phyloP scores from a whole-genome alignment of 2,888 invertebrate species.

The Nematopogon swammerdamellus region DNA sequence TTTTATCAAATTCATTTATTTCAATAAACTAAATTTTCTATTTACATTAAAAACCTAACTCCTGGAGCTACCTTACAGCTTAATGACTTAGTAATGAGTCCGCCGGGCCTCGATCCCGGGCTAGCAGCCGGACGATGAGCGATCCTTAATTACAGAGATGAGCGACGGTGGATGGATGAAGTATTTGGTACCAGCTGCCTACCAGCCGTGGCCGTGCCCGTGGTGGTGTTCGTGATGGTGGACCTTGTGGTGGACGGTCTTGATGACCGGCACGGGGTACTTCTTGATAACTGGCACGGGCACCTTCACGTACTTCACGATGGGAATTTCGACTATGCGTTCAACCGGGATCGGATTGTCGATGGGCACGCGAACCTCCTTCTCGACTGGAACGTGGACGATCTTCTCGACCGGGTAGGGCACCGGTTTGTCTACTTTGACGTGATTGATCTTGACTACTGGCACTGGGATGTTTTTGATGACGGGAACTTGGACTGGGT shows the following conservation, averaged over 20 bases:
- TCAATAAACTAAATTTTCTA: neutral
- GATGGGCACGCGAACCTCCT: constrained; percentile 50
- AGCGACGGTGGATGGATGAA: neutral
- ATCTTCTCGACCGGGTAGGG: constrained; percentile 60
- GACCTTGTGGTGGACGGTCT: constrained; percentile 44
- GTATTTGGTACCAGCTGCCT: neutral
- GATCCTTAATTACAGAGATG: neutral
- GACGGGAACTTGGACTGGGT: constrained; percentile 55
- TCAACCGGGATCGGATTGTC: constrained; percentile 55
- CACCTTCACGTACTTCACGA: constrained; percentile 48
- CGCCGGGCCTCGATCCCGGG: too few relatives aligned
- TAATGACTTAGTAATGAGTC: neutral
- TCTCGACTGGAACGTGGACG: constrained; percentile 55
- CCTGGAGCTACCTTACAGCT: neutral
- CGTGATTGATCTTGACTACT: constrained; percentile 52
- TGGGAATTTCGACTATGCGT: constrained; percentile 47
- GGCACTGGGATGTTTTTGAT: constrained; percentile 53
- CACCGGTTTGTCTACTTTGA: constrained; percentile 55
- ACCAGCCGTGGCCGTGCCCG: constrained; percentile 13
- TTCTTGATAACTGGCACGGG: constrained; percentile 40
- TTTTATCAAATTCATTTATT: neutral
- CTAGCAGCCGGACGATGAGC: neutral
- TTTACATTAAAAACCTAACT: neutral
- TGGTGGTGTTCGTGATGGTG: constrained; percentile 20
- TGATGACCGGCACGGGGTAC: constrained; percentile 40